Evolutionary conservation across 2,888 invertebrate species (phyloP).

Genomic region (Hypolimnas misippus): DNA sequence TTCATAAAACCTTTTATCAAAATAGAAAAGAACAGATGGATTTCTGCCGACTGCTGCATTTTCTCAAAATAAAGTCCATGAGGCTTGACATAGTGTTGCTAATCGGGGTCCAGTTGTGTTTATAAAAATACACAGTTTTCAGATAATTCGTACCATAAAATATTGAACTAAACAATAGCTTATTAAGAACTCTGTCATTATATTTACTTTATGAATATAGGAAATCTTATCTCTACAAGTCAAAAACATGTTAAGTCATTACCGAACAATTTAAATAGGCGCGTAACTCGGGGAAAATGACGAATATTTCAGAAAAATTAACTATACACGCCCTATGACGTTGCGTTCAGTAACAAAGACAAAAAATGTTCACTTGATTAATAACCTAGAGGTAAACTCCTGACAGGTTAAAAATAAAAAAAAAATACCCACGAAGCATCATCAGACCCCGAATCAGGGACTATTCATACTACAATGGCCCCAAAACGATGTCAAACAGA

Average conservation of each 20-base stretch:
- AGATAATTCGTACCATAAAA: too few relatives aligned
- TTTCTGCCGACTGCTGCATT: too few relatives aligned
- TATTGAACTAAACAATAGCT: background rate
- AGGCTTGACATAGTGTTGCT: too few relatives aligned
- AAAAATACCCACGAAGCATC: conserved; percentile 66
- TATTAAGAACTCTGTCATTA: background rate
- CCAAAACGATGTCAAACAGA: conserved; percentile 53
- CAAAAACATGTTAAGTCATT: conserved; percentile 21
- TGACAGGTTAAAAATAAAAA: conserved; percentile 61
- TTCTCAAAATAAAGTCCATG: too few relatives aligned
- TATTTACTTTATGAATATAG: background rate
- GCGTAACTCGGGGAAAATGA: conserved; percentile 20
- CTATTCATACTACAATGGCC: conserved; percentile 66
- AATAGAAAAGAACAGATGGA: too few relatives aligned
- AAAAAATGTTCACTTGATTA: conserved; percentile 58
- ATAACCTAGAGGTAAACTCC: conserved; percentile 59
- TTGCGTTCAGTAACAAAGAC: conserved; percentile 34
- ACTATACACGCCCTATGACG: conserved; percentile 35
- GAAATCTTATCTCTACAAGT: background rate
- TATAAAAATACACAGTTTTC: too few relatives aligned
- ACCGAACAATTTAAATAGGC: conserved; percentile 19
- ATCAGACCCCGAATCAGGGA: conserved; percentile 69
- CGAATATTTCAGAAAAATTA: conserved; percentile 30
- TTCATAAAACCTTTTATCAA: too few relatives aligned
- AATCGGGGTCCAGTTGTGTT: too few relatives aligned